phyloP scores from a whole-genome alignment of 2,113 vertebrate species.

The Rousettus leschenaultii region DNA sequence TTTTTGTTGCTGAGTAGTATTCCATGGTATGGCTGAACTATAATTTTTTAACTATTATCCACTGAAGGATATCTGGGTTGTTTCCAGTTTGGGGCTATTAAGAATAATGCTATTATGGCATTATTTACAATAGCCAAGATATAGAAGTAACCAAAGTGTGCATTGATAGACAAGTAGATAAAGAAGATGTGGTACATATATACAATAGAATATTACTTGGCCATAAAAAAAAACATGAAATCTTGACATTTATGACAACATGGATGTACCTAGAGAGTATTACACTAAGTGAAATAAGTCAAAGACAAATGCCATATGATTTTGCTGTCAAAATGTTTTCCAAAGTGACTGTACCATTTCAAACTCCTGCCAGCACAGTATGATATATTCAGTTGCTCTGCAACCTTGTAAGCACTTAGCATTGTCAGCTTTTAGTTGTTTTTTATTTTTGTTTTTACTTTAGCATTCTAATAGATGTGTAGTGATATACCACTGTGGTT shows the following conservation, averaged over 20 bases:
- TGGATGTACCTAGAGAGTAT: too few species aligned
- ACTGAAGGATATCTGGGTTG: background rate
- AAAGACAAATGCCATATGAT: too few species aligned
- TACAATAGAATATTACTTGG: too few species aligned
- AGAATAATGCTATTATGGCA: too few species aligned
- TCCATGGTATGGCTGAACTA: background rate
- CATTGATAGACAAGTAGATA: too few species aligned
- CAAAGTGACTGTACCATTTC: background rate
- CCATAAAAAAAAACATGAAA: too few species aligned
- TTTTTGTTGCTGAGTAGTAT: background rate
- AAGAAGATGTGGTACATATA: too few species aligned
- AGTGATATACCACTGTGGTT: background rate
- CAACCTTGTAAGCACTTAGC: background rate
- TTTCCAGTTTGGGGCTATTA: background rate
- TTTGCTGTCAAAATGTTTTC: background rate
- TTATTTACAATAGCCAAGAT: too few species aligned
- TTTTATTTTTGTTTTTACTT: background rate
- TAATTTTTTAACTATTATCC: background rate
- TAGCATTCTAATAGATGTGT: background rate
- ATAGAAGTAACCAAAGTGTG: too few species aligned
- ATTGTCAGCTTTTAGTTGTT: background rate
- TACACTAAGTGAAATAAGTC: too few species aligned
- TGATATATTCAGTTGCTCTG: background rate
- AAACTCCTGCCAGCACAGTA: background rate
- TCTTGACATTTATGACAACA: too few species aligned